Base-by-base conservation (phyloP, 2,888 invertebrate species). In the Clepsis dumicolana region DNA sequence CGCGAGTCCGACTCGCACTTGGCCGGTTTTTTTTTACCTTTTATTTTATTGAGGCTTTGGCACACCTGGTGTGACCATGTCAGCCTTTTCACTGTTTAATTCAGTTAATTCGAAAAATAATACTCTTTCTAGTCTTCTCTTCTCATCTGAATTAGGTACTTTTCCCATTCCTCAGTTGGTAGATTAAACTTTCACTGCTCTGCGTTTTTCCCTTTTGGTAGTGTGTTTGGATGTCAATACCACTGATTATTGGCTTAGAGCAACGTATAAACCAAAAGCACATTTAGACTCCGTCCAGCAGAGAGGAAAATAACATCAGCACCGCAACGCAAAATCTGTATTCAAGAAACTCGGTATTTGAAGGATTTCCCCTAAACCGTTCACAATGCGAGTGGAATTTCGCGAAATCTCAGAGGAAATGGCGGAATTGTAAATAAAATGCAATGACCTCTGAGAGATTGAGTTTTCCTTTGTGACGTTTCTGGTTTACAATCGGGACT, bases 401-500 rank as follows among this genome's bases (percentile, higher is more conserved):
- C 21, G 38, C 4, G 57, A 24, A 38, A 21, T 35, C 35, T 35
- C 35, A 12, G 35, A 35, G 56, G 25, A 59, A 59, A 59, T 41
- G 41, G 10, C n/a, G 38, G 38, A 57, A 59, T 41, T 21, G 59
- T 59, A 38, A 21, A 57, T 24, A 59, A 59, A 41, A 41, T 59
- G 38, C 59, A 59, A 59, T 41, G 59, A 59, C 59, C 38, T 52
- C 48, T 48, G 25, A 18, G 18, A 29, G 8, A 18, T 38, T n/a
- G 41, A 41, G 38, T 38, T 59, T 16, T n/a, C 57, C 59, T 41
- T 59, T 41, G 41, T 41, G 59, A 59, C 41, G 56, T 35, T 35
- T 35, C 32, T 54, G 7, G 35, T 14, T 56, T 2, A 56, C 21
- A 56, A 21, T 48, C 21, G 4, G 12, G 21, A 48, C 48, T 44